Conservation (phyloP, 2,113 vertebrate species). For the Embiotoca jacksoni region DNA sequence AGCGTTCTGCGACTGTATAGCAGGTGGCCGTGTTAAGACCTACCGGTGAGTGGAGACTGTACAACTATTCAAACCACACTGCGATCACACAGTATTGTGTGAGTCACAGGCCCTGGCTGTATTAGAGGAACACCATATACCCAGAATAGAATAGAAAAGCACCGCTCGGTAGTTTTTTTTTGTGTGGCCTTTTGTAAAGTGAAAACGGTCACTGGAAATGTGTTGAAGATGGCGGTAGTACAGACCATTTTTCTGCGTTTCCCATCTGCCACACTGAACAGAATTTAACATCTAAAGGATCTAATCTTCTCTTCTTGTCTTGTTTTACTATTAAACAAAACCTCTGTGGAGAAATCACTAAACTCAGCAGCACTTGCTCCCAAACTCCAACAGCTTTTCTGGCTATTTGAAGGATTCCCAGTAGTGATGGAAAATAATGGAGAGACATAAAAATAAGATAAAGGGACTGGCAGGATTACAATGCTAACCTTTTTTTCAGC, state of each 20-base stretch:
- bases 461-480: constrained; percentile 19
- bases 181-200: constrained; percentile 40
- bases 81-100: constrained; percentile 1
- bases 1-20: constrained; percentile 1
- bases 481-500: neutral
- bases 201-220: constrained; percentile 27
- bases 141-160: constrained; percentile 37
- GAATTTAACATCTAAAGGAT: neutral
- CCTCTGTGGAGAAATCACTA: neutral
- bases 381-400: constrained; percentile 7
- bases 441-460: constrained; percentile 8
- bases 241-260: neutral
- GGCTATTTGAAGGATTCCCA: constrained; percentile 32
- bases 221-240: constrained; percentile 7
- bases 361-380: constrained; percentile 8
- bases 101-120: constrained; percentile 45
- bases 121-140: constrained; percentile 43
- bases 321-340: constrained; percentile 7
- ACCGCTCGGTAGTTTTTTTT: constrained; percentile 35
- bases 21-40: neutral
- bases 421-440: constrained; percentile 11
- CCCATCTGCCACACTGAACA: neutral
- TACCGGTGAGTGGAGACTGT: constrained; percentile 16
- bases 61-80: constrained; percentile 11
- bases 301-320: constrained; percentile 13